phyloP scores from a whole-genome alignment of 1,140 invertebrate species.

The Drosophila arawakana region DNA sequence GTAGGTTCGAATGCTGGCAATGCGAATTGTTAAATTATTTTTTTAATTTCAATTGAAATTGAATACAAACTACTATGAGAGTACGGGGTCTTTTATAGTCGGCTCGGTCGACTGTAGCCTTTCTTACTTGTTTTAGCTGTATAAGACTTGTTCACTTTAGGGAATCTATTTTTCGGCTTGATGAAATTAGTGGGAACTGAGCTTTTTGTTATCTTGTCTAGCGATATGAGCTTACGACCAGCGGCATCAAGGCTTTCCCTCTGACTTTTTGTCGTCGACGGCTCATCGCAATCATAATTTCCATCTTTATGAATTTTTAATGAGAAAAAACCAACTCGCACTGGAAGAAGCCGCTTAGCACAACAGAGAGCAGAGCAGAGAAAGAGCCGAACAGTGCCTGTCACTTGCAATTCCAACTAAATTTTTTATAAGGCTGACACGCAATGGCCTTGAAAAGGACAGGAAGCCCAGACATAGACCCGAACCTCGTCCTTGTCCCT shows the following conservation, averaged over 20 bases:
- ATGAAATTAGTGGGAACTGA: background rate
- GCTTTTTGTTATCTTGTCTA: constrained; percentile 6
- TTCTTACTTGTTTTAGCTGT: background rate
- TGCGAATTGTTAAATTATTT: no score
- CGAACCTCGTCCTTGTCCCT: constrained; percentile 6
- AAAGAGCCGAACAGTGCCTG: constrained; percentile 43
- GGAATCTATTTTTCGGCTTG: background rate
- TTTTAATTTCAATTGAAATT: no score
- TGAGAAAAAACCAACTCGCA: constrained; percentile 61
- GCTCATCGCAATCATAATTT: constrained; percentile 81
- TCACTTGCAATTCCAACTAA: constrained; percentile 73
- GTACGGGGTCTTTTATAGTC: no score
- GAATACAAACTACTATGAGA: no score
- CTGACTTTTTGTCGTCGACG: constrained; percentile 74
- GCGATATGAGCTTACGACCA: constrained; percentile 15
- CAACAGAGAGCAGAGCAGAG: no score
- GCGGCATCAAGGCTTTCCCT: constrained; percentile 48
- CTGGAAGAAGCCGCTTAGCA: constrained; percentile 36
- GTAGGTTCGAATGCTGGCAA: no score
- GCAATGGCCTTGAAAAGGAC: constrained; percentile 54
- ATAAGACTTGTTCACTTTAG: background rate
- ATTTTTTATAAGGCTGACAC: constrained; percentile 71
- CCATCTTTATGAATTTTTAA: constrained; percentile 81
- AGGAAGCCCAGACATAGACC: constrained; percentile 27
- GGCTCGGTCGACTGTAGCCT: no score